Evolutionary conservation across 1,140 invertebrate genomes (phyloP), one percentile per base, ranked within the genome.

Genomic region (Saccostrea cuccullata): DNA sequence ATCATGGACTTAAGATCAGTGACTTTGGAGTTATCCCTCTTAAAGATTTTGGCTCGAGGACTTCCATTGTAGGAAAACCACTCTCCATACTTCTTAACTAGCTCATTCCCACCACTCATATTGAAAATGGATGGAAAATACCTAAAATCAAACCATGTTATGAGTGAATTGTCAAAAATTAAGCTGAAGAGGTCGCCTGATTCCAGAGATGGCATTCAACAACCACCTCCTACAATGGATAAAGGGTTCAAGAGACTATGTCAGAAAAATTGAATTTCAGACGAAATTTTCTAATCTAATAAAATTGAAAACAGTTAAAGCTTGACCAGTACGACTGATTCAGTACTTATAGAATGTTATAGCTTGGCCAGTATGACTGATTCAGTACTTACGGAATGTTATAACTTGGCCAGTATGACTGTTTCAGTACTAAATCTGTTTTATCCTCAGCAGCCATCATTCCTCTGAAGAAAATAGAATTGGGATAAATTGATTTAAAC

Each of bases 371-470:
- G 23, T 12, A 77, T 77, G 70, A 13, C 47, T 64, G n/a, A 6
- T n/a, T 64, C 58, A 64, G 17, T 20, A 94, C 94, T 95, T 92
- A 96, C 58, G 98, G 97, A 89, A 97, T 95, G 91, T 98, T 98
- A 92, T 97, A 97, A 84, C 96, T 97, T 84, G 97, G 96, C 96
- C 97, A 97, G 91, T 97, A 98, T 0, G 96, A 96, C 86, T 96
- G 96, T 55, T 96, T 95, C 2, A 96, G 92, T 36, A 99, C 96
- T 0, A 96, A 94, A 82, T 96, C 94, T 0, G 97, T 97, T 55
- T 97, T 95, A 95, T 99, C 98, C 47, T 95, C 92, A 87, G 86
- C 92, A 85, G 88, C 91, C 8, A 95, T 92, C 67, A 92, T 91
- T 12, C 95, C 95, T 36, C 95, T 95, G 89, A 82, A 92, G 92